Evolutionary conservation across 2,797 vertebrate genomes (phyloP).

Genomic region (Eleutherodactylus coqui): DNA sequence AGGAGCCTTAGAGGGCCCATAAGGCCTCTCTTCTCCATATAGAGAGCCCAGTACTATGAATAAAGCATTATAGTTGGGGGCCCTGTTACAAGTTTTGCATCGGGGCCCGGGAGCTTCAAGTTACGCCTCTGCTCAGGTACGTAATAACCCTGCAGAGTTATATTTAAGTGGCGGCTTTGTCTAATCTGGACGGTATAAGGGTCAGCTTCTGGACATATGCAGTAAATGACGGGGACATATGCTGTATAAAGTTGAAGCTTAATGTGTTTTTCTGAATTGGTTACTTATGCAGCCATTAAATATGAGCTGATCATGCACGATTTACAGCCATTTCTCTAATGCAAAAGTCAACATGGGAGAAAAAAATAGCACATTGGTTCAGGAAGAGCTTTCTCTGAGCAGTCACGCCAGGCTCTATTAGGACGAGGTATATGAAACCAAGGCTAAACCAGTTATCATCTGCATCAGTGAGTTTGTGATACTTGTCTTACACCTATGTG

Average conservation of each 20-base stretch:
- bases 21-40: too few species aligned
- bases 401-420: conserved; percentile 3
- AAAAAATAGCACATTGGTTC: conserved; percentile 22
- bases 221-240: conserved; percentile 34
- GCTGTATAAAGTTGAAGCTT: conserved; percentile 19
- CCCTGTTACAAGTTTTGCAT: too few species aligned
- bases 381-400: conserved; percentile 20
- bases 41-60: too few species aligned
- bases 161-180: too few species aligned
- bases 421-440: neutral
- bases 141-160: too few species aligned
- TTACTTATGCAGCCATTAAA: conserved; percentile 53
- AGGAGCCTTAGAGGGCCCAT: too few species aligned
- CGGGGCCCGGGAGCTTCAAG: too few species aligned
- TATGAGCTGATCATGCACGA: conserved; percentile 56
- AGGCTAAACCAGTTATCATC: conserved; percentile 27
- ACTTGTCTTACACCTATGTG: neutral
- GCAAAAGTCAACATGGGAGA: conserved; percentile 44
- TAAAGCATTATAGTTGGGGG: too few species aligned
- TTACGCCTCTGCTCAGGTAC: too few species aligned
- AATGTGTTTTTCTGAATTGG: conserved; percentile 47
- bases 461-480: conserved; percentile 21
- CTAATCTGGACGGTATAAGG: too few species aligned
- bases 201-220: neutral
- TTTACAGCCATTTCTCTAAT: conserved; percentile 55